These are phyloP conservation scores for Monopterus albus DNA, from an alignment of 2,113 vertebrate species.

Conservation along the genomic window DNA sequence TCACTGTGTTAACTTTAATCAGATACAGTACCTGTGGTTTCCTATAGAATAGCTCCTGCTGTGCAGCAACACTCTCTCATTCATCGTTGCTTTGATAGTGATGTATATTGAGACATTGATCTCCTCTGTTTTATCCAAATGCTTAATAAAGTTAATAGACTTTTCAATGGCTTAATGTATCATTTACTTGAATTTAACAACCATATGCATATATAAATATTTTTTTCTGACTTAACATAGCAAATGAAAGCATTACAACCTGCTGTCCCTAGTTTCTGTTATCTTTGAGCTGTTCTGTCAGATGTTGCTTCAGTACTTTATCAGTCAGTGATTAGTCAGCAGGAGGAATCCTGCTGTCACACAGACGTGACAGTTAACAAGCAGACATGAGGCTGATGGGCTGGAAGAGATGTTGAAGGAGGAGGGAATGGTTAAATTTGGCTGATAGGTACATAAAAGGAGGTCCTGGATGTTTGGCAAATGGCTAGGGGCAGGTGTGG, in stretches of 20 bases:
- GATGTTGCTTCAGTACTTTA: slow-evolving; percentile 20
- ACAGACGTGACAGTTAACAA: slow-evolving; percentile 41
- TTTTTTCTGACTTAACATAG: too few species aligned
- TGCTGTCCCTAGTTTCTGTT: too few species aligned
- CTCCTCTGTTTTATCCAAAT: background rate
- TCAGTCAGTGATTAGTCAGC: slow-evolving; percentile 31
- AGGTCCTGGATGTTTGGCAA: slow-evolving; percentile 43
- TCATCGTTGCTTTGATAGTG: slow-evolving; percentile 25
- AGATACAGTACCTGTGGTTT: slow-evolving; percentile 14
- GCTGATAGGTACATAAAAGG: slow-evolving; percentile 38
- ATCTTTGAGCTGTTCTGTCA: slow-evolving; percentile 34
- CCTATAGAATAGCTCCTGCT: background rate
- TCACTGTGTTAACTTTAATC: slow-evolving; percentile 27
- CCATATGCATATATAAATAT: background rate
- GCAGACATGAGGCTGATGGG: slow-evolving; percentile 41
- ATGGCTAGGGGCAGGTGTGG: slow-evolving; percentile 45
- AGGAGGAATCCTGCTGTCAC: slow-evolving; percentile 46
- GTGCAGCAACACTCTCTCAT: background rate
- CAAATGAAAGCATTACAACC: too few species aligned
- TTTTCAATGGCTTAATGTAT: background rate
- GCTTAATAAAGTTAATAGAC: background rate
- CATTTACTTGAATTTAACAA: background rate
- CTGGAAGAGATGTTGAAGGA: slow-evolving; percentile 6
- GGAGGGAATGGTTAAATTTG: slow-evolving; percentile 24
- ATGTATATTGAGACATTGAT: slow-evolving; percentile 3